Base-by-base conservation (phyloP, 2,797 vertebrate species). In the Rhinichthys osculus region DNA sequence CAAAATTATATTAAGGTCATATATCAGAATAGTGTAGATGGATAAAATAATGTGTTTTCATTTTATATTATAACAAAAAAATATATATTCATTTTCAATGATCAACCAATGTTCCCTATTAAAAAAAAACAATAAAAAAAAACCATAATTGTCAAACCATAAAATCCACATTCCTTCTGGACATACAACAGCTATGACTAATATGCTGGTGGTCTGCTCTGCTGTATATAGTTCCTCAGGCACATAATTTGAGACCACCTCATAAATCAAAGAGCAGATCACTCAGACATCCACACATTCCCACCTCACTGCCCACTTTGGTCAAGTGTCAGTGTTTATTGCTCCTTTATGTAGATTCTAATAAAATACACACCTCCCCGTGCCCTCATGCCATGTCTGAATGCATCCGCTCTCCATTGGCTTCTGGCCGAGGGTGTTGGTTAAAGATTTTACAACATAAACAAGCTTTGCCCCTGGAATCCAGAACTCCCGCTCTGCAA, bases 381-480 rank as follows among this genome's bases (percentile, higher is more conserved):
- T 71, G 38, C 38, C 62, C 62, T 73, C 27, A 7, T 81, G 27
- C 35, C 44, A 40, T 72, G 27, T 69, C 72, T 21, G 42, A 54
- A 35, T 35, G 62, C n/a, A 2, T 35, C 35, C 33, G 13, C 19
- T 40, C 21, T 78, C 38, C 8, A 0, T 40, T 83, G 71, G 27
- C 66, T 52, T 42, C 11, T 66, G 50, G 38, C 7, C 16, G 30
- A 57, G 82, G 27, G 47, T 77, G 76, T 54, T 64, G 27, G 57
- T 78, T 79, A 85, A 85, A 82, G 52, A 82, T 77, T 80, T 89
- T 83, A 81, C 80, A 84, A 72, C 76, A 81, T 78, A 66, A 82
- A 87, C 77, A 77, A 82, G 30, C 78, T 35, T 21, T 82, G 57
- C 21, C 81, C 54, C 52, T 81, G 16, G 67, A 85, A 82, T 69